Evolutionary conservation across 2,797 vertebrate species (phyloP), one percentile per base, ranked within the genome.

Genomic region (Eurystomus glaucurus): DNA sequence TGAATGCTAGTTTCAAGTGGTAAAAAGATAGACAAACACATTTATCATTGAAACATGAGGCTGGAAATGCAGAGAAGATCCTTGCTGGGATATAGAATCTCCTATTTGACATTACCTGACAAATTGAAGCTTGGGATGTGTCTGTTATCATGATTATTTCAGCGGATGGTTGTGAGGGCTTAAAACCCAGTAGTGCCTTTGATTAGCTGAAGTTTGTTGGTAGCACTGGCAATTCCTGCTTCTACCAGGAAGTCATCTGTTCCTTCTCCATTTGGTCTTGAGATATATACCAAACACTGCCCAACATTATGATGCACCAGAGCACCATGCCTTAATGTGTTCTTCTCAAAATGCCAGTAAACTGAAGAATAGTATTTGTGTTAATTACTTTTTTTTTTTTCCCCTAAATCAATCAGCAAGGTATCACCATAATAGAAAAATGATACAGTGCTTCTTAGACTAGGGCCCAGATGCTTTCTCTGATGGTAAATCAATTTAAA

Each of bases 321-420:
- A 70, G 25, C 20, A 65, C 13, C 2, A 1, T 29, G 13, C 35
- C 37, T 80, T 83, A 69, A 29, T 4, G 17, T 10, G 37, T 57
- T 19, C 26, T 75, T 79, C 33, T 58, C 35, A 65, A 90, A 75
- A 87, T 48, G 11, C 31, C 33, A 85, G 41, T 61, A 92, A 94
- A 91, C 23, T 22, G 54, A 68, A 58, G 16, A 71, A 33, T 6
- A 54, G 2, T 23, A 39, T 78, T 84, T 31, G 15, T 60, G 35
- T 41, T 46, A 64, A 50, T 50, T 55, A 66, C 11, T 3, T 11
- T 7, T 25, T 41, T 62, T 68, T 69, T 71, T 29, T 6, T 1
- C 1, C 15, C 4, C 26, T 66, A 46, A 90, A 85, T 37, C 83
- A 86, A 65, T 35, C 7, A 46, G 20, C 18, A 64, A 91, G 19